A percentile compares a stretch with the other conserved stretches of the same genome.
Conservation (phyloP, 2,888 invertebrate species). For the Aproaerema taeniolella region DNA sequence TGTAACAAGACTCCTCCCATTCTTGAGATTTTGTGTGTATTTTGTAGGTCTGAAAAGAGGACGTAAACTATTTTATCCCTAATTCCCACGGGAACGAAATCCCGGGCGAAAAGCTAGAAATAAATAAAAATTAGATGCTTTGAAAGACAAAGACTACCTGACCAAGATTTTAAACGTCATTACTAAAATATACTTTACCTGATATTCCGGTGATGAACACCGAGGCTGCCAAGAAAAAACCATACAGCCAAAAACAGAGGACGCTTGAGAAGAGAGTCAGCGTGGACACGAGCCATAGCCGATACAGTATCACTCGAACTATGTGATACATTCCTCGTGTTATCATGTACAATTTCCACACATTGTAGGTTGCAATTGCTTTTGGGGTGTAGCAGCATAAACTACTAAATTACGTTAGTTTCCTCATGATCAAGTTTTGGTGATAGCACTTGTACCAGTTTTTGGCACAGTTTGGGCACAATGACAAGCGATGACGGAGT, state of each 20-base stretch:
- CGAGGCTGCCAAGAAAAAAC: constrained; percentile 83
- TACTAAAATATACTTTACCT: constrained; percentile 76
- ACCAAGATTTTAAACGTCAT: background rate
- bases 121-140: background rate
- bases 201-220: constrained; percentile 83
- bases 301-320: constrained; percentile 76
- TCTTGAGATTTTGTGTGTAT: background rate
- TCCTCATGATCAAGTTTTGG: no score
- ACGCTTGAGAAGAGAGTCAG: constrained; percentile 85
- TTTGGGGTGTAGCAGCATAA: no score
- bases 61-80: background rate
- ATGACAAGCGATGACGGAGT: no score
- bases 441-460: no score
- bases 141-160: background rate
- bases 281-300: constrained; percentile 88
- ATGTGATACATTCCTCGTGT: constrained; percentile 66
- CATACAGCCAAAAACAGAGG: constrained; percentile 89
- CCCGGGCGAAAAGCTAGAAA: no score
- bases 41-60: background rate
- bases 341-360: no score
- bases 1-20: no score
- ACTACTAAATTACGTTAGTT: no score
- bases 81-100: background rate
- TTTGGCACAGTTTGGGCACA: no score
- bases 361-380: no score